phyloP scores from a whole-genome alignment of 2,797 vertebrate species.

The Eulemur mongoz region DNA sequence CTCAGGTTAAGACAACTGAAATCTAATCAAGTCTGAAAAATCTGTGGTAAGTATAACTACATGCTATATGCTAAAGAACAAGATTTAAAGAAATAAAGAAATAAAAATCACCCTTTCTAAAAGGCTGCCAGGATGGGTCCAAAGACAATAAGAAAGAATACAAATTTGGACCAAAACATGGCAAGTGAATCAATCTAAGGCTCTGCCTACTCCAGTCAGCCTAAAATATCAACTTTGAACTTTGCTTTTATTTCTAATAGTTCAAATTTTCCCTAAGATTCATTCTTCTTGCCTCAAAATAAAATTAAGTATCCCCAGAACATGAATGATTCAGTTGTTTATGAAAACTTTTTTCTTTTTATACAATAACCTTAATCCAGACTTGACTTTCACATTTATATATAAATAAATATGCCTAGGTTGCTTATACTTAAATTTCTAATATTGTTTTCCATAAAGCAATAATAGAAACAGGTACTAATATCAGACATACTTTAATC shows the following conservation, averaged over 20 bases:
- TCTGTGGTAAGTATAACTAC: background rate
- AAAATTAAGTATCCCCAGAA: slow-evolving; percentile 48
- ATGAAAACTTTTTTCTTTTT: slow-evolving; percentile 27
- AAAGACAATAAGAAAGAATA: background rate
- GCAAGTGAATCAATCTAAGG: background rate
- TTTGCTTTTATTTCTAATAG: slow-evolving; percentile 61
- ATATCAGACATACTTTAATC: slow-evolving; percentile 3
- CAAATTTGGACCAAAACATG: slow-evolving; percentile 21
- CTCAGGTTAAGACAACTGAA: slow-evolving; percentile 27
- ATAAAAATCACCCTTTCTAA: slow-evolving; percentile 28
- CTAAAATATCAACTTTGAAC: slow-evolving; percentile 11
- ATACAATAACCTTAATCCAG: slow-evolving; percentile 21
- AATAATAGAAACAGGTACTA: slow-evolving; percentile 33
- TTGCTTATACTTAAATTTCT: slow-evolving; percentile 39
- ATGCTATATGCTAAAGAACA: slow-evolving; percentile 22
- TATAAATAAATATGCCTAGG: background rate
- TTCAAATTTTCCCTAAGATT: slow-evolving; percentile 46
- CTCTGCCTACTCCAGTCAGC: background rate
- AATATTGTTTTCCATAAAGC: background rate
- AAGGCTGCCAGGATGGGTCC: background rate
- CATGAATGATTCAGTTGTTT: slow-evolving; percentile 46
- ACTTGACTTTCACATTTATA: slow-evolving; percentile 22
- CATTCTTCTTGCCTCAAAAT: slow-evolving; percentile 52
- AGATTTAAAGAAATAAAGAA: background rate
- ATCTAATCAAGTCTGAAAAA: slow-evolving; percentile 37